Evolutionary conservation across 2,113 vertebrate genomes (phyloP).

Genomic region (Caretta caretta): DNA sequence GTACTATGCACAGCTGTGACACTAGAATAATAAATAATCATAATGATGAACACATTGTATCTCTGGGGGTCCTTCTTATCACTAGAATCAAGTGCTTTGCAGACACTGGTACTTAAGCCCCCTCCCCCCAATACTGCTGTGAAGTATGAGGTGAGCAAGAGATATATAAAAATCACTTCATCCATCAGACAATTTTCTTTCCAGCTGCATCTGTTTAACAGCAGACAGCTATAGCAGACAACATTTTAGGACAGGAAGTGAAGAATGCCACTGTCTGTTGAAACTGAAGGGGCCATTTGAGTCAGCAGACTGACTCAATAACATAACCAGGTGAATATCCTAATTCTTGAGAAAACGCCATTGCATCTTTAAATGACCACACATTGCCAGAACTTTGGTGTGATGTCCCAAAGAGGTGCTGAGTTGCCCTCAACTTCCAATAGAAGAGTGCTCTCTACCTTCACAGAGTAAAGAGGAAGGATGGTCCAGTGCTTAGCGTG

Average conservation of each 20-base stretch:
- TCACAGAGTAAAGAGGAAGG: neutral
- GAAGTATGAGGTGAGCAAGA: neutral
- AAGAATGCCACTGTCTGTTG: neutral
- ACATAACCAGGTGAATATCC: neutral
- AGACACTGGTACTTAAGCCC: neutral
- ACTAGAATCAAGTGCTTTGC: neutral
- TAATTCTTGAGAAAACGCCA: neutral
- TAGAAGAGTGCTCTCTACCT: neutral
- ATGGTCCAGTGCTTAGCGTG: neutral
- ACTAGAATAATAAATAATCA: neutral
- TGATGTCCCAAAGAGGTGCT: neutral
- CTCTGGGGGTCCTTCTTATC: neutral
- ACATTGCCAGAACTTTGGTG: neutral
- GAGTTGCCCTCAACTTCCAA: neutral
- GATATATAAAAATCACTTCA: neutral
- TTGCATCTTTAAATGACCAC: too few relatives aligned
- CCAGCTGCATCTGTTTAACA: neutral
- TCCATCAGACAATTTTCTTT: neutral
- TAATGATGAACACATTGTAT: neutral
- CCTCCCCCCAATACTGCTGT: neutral
- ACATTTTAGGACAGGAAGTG: neutral
- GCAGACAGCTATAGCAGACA: neutral
- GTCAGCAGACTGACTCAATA: neutral
- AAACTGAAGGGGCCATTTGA: neutral
- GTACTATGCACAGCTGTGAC: neutral